Base-by-base conservation (phyloP, 92 coral and sea anemone genomes). In the Zoanthus solanderi region DNA sequence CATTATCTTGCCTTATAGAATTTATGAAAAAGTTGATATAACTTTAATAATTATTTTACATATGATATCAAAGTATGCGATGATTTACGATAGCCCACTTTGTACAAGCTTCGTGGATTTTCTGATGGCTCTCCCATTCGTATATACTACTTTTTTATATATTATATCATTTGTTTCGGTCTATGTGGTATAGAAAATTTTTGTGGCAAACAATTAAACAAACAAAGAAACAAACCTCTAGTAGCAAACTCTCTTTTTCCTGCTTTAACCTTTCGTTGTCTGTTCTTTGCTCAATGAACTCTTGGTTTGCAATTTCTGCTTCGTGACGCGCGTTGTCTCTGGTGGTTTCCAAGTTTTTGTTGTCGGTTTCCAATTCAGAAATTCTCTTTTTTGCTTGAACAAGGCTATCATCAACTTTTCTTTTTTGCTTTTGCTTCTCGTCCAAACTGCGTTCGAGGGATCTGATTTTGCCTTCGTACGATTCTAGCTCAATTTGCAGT, bases 311-410 rank as follows among this genome's bases (percentile, higher is more conserved):
- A 63, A 95, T 83, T 71, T 91, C 92, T 9, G 92, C 87, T 77
- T 93, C 94, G 84, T 95, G 92, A 18, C 83, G 87, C 10, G 95
- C 93, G 23, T 95, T 83, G 34, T 95, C 98, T 29, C 90, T 53
- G 30, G 92, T 94, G 13, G 92, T 88, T 58, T 93, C 96, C 58
- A 95, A 87, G 72, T 84, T 93, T 87, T 87, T 88, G 78, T 91
- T 91, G 52, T 93, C 94, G 66, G 92, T 87, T 54, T 91, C 98
- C 15, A 89, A 84, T 14, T 86, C 94, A n/a, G 93, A 69, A 13
- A 93, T 85, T 56, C 90, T 79, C 90, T 90, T 87, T 68, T 83
- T 95, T 37, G 92, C 77, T 10, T 87, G 93, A 13, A 76, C 83
- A 52, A 95, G 65, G 6, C 80, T 90, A 1, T 91, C 92, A 15